These are phyloP conservation scores for Zaprionus camerounensis DNA, from an alignment of 1,140 invertebrate genomes.

Conservation along the genomic window DNA sequence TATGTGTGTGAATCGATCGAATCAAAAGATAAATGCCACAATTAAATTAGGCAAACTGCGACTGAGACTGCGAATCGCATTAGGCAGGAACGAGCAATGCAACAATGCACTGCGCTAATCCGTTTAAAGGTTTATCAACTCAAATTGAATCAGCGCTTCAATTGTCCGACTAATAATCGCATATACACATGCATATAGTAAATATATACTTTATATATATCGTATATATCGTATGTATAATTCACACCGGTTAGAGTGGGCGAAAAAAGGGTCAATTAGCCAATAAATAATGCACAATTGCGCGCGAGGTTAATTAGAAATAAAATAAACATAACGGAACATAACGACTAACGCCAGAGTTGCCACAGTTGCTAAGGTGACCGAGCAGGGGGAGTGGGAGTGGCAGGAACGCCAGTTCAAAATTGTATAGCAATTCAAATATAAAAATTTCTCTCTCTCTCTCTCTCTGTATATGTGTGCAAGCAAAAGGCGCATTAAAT, in stretches of 20 bases:
- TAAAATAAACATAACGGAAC: neutral
- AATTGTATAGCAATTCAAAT: neutral
- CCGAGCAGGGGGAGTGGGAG: neutral
- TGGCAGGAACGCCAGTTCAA: neutral
- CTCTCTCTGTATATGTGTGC: neutral
- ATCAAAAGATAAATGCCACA: constrained; percentile 15
- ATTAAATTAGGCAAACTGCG: neutral
- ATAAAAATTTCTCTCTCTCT: neutral
- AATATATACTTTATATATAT: neutral
- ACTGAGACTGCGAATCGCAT: neutral
- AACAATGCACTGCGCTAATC: neutral
- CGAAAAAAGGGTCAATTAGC: neutral
- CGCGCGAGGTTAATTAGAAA: constrained; percentile 4
- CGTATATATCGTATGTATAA: neutral
- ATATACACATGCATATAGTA: neutral
- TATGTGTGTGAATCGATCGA: neutral
- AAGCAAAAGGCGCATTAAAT: constrained; percentile 25
- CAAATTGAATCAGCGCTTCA: neutral
- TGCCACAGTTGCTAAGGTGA: neutral
- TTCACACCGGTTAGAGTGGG: neutral
- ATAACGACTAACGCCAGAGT: neutral
- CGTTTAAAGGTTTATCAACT: neutral
- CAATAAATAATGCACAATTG: constrained; percentile 1
- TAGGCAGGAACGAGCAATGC: neutral
- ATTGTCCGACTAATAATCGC: constrained; percentile 2